Percentiles rank a stretch among this genome's conserved stretches.
Conservation (phyloP, 1,140 invertebrate genomes). For the Potamilus streckersoni region DNA sequence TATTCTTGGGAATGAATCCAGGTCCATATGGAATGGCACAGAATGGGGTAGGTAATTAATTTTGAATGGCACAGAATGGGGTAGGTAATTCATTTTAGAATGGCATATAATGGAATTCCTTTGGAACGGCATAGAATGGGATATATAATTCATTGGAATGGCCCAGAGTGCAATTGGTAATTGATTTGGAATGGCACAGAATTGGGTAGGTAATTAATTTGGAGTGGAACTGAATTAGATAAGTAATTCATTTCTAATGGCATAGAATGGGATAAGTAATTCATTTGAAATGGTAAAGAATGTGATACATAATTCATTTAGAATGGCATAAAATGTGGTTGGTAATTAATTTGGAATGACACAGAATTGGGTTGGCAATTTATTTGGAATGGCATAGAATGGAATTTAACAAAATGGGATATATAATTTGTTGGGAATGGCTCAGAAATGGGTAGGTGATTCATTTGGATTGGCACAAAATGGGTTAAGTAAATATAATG, state of each 20-base stretch:
- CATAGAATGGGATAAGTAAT: conserved; percentile 84
- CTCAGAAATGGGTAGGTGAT: conserved; percentile 90
- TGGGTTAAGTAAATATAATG: conserved; percentile 74
- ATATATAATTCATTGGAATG: conserved; percentile 86
- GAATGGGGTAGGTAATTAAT: conserved; percentile 79
- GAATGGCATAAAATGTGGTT: conserved; percentile 93
- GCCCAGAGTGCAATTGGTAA: conserved; percentile 85
- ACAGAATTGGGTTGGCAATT: conserved; percentile 83
- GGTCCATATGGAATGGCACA: conserved; percentile 96
- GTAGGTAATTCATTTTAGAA: conserved; percentile 67
- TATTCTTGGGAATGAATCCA: conserved; percentile 94
- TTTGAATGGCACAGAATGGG: too few relatives aligned
- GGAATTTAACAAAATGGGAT: conserved; percentile 66
- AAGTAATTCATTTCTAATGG: conserved; percentile 85
- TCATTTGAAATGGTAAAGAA: conserved; percentile 94
- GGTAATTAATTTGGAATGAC: conserved; percentile 86
- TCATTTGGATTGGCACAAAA: conserved; percentile 95
- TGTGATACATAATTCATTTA: conserved; percentile 83
- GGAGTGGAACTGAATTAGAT: conserved; percentile 95
- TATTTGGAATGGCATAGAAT: conserved; percentile 94
- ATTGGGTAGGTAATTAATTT: conserved; percentile 77
- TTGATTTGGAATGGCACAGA: conserved; percentile 93
- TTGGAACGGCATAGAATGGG: conserved; percentile 94
- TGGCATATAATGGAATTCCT: conserved; percentile 87
- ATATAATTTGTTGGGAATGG: conserved; percentile 77